Evolutionary conservation across 2,888 invertebrate species (phyloP), one percentile per base, ranked within the genome.

Genomic region (Lampropteryx suffumata): DNA sequence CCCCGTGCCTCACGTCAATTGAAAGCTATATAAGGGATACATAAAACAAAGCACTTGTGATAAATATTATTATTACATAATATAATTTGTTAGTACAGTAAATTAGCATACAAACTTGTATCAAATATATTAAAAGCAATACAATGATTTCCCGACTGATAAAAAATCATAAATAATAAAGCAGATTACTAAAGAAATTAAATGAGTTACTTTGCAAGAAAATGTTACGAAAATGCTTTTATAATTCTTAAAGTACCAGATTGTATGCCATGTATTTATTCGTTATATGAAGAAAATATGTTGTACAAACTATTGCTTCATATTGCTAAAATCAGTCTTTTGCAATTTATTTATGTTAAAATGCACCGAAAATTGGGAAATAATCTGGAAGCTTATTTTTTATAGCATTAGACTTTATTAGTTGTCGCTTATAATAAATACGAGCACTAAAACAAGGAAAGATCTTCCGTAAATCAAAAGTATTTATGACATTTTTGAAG

Each of bases 1-100:
- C 28, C 41, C n/a, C 42, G n/a, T 46, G 41, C 21, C 11, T n/a
- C 6, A 14, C 17, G 52, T 52, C 47, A 47, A 52, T 52, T 52
- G 10, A 42, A 34, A 13, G 24, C 40, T 29, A 14, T 47, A 6
- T 24, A 47, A 46, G 47, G 43, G 26, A 39, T 43, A 42, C 33
- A 30, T 29, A 13, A 12, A 35, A 24, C 26, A 45, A 45, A 50
- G 45, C 40, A 35, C 39, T 43, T 47, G 47, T 52, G 47, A 52
- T 52, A 52, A 39, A 45, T 12, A 43, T 47, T 50, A 17, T 17
- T 33, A 44, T 9, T 12, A 40, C 28, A 34, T 26, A 24, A 34
- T 34, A 35, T 21, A 34, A 12, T 26, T 50, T 50, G 37, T 14
- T 50, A 37, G 28, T 33, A 39, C 27, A 37, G 9, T 34, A 26